Base-by-base conservation (phyloP, 2,888 invertebrate genomes). In the Synergus umbraculus region DNA sequence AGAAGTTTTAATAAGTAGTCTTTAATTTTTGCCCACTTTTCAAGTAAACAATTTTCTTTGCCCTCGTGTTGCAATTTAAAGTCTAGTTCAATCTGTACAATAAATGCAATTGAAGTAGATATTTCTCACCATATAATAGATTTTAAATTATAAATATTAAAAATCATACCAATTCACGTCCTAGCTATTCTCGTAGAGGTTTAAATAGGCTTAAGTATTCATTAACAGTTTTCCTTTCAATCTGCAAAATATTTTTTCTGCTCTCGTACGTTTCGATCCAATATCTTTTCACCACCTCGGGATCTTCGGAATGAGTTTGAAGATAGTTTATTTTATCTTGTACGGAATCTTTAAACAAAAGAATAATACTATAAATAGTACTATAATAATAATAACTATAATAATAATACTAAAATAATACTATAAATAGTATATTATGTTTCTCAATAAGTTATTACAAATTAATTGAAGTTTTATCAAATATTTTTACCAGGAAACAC, bases 81-180 rank as follows among this genome's bases (percentile, higher is more conserved):
- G 9, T 41, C 65, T 65, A 65, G 37, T 65, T 65, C 65, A 41
- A 65, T 65, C 41, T 65, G n/a, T 41, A 65, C 65, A 65, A 41
- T 15, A 15, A 65, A 65, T 15, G 1, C 7, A 65, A 29, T 10
- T 41, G 15, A 65, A n/a, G 5, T 65, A 65, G 41, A 41, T 64
- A 64, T 64, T 37, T 3, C 64, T 9, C n/a, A 65, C 41, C n/a
- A 41, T 64, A 13, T 37, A 65, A 41, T 2, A 64, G 15, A 64
- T 65, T 15, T 65, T 41, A 4, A 41, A 41, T 41, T 41, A 37
- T 0, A 65, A 41, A 41, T 15, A 15, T 7, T 41, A 65, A 12
- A n/a, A 7, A 41, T 15, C 5, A 9, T 65, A 65, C 65, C 65
- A 65, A 41, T 43, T 65, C 41, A n/a, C 15, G 65, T 5, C 65